A percentile compares a stretch with the other conserved stretches of the same genome.
phyloP scores from a whole-genome alignment of 2,888 invertebrate species.

The Cheilosia scutellata region DNA sequence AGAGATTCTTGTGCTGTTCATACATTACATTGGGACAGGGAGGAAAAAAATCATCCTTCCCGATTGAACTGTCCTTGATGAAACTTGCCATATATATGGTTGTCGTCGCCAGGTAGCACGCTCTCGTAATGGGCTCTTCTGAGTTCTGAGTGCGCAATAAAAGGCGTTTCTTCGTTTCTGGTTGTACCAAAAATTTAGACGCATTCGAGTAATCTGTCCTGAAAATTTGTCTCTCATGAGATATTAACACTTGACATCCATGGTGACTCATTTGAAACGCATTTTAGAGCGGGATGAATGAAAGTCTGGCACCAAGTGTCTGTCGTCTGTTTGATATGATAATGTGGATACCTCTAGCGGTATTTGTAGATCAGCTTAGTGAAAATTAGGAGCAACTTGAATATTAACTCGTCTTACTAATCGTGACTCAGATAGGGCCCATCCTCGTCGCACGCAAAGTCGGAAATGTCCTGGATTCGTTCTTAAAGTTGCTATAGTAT shows the following conservation, averaged over 20 bases:
- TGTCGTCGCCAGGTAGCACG: constrained; percentile 71
- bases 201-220: constrained; percentile 23
- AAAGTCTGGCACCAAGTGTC: background rate
- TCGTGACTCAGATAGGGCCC: too few relatives aligned
- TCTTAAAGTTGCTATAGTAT: too few relatives aligned
- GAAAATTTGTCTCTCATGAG: constrained; percentile 29
- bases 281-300: background rate
- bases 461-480: too few relatives aligned
- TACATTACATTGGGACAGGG: background rate
- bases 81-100: constrained; percentile 32
- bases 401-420: too few relatives aligned
- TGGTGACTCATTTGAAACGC: constrained; percentile 45
- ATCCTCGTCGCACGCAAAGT: too few relatives aligned
- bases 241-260: background rate
- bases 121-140: constrained; percentile 47
- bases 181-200: constrained; percentile 38
- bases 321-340: background rate
- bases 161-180: constrained; percentile 48
- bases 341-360: background rate
- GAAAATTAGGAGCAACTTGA: background rate
- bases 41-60: constrained; percentile 47
- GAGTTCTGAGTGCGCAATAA: constrained; percentile 53
- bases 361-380: background rate
- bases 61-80: constrained; percentile 67
- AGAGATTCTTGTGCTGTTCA: constrained; percentile 11